These are phyloP conservation scores for Sphyrna mokarran DNA, from an alignment of 2,113 vertebrate species.

Conservation along the genomic window DNA sequence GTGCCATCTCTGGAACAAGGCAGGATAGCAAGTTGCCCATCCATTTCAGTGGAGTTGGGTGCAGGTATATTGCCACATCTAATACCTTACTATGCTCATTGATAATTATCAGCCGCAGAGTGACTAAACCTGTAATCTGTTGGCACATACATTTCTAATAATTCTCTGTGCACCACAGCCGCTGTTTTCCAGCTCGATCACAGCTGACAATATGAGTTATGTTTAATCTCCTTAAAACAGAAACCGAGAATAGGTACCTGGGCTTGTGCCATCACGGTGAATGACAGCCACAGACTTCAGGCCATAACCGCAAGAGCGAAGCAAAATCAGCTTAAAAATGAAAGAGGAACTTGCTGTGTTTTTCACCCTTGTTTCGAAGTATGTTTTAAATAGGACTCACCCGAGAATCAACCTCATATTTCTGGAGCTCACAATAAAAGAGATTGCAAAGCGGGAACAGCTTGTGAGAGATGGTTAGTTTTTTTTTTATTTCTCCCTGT, in stretches of 20 bases:
- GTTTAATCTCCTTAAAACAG: not conserved
- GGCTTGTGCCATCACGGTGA: not conserved
- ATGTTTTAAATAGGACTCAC: not conserved
- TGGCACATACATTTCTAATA: not conserved
- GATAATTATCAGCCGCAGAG: not conserved
- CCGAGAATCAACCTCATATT: not conserved
- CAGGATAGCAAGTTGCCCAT: not conserved
- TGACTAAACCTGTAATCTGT: not conserved
- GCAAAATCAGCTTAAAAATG: not conserved
- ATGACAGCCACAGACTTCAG: not conserved
- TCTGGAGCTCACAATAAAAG: not conserved
- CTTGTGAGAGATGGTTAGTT: too few species aligned
- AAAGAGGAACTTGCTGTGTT: not conserved
- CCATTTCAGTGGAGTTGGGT: not conserved
- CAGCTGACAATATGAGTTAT: not conserved
- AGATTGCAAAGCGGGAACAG: not conserved
- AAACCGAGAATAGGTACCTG: not conserved
- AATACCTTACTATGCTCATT: not conserved
- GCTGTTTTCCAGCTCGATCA: not conserved
- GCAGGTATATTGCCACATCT: not conserved
- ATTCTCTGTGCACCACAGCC: not conserved
- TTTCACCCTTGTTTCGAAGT: not conserved
- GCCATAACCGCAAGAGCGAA: not conserved
- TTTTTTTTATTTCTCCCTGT: not conserved
- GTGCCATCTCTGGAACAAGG: not conserved